phyloP scores from a whole-genome alignment of 2,113 vertebrate species.

The Crocuta crocuta region DNA sequence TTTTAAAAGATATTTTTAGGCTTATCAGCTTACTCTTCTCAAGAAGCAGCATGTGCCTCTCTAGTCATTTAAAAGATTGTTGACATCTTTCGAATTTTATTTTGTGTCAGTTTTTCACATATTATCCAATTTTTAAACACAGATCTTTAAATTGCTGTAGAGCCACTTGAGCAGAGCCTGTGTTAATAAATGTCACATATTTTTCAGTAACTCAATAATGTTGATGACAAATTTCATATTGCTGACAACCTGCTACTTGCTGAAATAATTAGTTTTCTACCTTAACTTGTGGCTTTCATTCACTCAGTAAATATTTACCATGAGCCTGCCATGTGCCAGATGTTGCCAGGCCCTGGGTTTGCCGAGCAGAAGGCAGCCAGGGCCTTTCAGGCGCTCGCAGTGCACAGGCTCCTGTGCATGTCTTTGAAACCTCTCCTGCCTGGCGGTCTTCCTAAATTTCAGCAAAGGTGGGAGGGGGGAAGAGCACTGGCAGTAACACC shows the following conservation, averaged over 20 bases:
- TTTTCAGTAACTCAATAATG: slow-evolving; percentile 9
- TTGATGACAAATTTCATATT: slow-evolving; percentile 45
- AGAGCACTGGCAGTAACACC: not conserved
- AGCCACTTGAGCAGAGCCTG: not conserved
- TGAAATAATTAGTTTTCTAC: not conserved
- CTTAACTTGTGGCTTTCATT: not conserved
- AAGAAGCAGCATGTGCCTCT: not conserved
- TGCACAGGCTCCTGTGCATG: no score
- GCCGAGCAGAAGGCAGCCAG: not conserved
- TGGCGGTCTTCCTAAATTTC: not conserved
- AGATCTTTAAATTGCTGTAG: not conserved
- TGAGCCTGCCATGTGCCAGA: not conserved
- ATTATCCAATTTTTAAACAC: not conserved
- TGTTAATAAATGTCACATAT: slow-evolving; percentile 27
- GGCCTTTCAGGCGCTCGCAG: not conserved
- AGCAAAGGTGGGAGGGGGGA: not conserved
- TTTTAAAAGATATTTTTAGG: not conserved
- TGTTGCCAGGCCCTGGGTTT: not conserved
- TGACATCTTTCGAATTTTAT: slow-evolving; percentile 23
- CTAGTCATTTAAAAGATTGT: not conserved
- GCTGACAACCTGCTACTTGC: slow-evolving; percentile 34
- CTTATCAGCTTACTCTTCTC: not conserved
- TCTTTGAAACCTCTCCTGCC: not conserved
- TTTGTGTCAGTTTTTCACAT: slow-evolving; percentile 11
- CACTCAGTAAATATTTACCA: not conserved